These are phyloP conservation scores for Cybosia mesomella DNA, from an alignment of 2,888 invertebrate species.

Conservation along the genomic window DNA sequence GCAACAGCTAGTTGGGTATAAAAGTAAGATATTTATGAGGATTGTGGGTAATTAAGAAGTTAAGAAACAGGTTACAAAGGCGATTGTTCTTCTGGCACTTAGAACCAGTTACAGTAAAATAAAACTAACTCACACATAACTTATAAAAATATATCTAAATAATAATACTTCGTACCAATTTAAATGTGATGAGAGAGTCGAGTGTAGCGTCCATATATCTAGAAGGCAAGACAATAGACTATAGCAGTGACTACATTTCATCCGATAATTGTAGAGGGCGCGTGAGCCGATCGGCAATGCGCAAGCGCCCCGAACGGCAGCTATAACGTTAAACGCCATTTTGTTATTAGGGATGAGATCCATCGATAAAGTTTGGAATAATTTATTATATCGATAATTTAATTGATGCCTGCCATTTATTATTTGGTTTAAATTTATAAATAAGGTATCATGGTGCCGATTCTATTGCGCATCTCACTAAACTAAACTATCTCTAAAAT, in stretches of 20 bases:
- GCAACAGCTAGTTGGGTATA: background rate
- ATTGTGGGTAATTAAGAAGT: conserved; percentile 1
- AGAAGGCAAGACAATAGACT: conserved; percentile 68
- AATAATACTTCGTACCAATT: conserved; percentile 49
- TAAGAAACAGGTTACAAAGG: conserved; percentile 1
- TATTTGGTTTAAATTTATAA: conserved; percentile 25
- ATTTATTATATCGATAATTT: conserved; percentile 47
- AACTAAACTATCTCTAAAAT: background rate
- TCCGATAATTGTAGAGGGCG: conserved; percentile 74
- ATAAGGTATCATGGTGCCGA: conserved; percentile 24
- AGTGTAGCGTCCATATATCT: conserved; percentile 56
- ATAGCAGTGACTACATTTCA: conserved; percentile 72
- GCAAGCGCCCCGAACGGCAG: conserved; percentile 71
- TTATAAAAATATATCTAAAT: conserved; percentile 42
- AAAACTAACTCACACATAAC: conserved; percentile 7
- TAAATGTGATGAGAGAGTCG: conserved; percentile 49
- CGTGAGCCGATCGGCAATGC: conserved; percentile 63
- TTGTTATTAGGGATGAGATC: conserved; percentile 61
- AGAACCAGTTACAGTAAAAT: background rate
- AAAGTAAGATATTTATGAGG: conserved; percentile 1
- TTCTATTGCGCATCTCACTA: background rate
- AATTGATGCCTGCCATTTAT: conserved; percentile 21
- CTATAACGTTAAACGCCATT: conserved; percentile 77
- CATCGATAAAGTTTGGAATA: conserved; percentile 48
- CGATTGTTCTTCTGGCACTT: background rate